These are phyloP conservation scores for Actinia tenebrosa DNA, from an alignment of 64 coral and sea anemone genomes.

Conservation along the genomic window DNA sequence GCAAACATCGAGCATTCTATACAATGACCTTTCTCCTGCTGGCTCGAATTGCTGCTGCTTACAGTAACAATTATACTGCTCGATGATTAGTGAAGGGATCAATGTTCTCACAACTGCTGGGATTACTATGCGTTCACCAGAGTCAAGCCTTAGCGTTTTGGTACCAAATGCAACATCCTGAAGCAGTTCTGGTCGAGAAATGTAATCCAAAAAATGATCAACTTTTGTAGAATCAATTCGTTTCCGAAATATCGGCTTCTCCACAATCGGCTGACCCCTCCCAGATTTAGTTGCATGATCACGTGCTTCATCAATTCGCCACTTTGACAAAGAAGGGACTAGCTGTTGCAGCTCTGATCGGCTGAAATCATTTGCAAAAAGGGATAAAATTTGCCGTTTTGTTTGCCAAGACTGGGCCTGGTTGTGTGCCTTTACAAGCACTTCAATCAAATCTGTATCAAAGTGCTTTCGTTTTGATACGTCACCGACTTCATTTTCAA, in stretches of 20 bases:
- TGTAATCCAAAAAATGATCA: constrained; percentile 65
- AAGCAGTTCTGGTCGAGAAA: constrained; percentile 43
- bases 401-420: constrained; percentile 30
- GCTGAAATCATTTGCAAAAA: constrained; percentile 50
- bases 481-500: too few species aligned
- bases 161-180: constrained; percentile 74
- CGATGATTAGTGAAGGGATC: constrained; percentile 39
- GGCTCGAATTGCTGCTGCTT: constrained; percentile 33
- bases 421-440: constrained; percentile 19
- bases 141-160: constrained; percentile 38
- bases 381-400: constrained; percentile 20
- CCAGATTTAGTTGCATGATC: constrained; percentile 7
- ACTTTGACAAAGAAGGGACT: constrained; percentile 28
- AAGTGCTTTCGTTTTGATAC: constrained; percentile 10
- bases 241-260: neutral
- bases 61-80: constrained; percentile 43
- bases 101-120: constrained; percentile 54
- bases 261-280: neutral
- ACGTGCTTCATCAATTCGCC: constrained; percentile 40
- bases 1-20: constrained; percentile 40
- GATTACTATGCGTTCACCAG: constrained; percentile 35
- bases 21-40: constrained; percentile 43
- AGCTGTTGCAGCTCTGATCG: constrained; percentile 16
- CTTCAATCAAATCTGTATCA: neutral
- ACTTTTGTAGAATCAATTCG: constrained; percentile 14